phyloP scores from a whole-genome alignment of 2,888 invertebrate species.

The Eupithecia abbreviata region DNA sequence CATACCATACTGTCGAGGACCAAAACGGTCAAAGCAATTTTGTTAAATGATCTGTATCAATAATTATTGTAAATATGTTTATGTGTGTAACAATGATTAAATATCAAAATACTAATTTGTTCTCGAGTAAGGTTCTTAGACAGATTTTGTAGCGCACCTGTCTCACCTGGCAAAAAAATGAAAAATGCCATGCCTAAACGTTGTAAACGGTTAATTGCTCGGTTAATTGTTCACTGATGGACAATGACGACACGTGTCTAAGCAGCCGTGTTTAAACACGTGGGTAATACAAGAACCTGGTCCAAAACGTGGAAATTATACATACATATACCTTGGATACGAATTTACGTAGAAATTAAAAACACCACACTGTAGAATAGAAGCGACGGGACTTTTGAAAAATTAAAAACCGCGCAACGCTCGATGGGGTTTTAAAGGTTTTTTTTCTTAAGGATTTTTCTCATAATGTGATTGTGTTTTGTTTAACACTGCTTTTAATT shows the following conservation, averaged over 20 bases:
- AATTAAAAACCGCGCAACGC: too few relatives aligned
- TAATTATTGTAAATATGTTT: too few relatives aligned
- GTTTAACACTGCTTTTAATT: conserved; percentile 3
- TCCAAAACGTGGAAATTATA: neutral
- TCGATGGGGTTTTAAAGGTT: too few relatives aligned
- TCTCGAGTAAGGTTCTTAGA: neutral
- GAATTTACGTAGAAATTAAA: neutral
- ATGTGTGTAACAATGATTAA: too few relatives aligned
- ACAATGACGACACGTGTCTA: conserved; percentile 27
- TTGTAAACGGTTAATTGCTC: conserved; percentile 20
- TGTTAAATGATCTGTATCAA: neutral
- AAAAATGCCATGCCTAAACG: conserved; percentile 6
- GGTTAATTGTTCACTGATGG: conserved; percentile 27
- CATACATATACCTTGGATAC: neutral
- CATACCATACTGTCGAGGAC: too few relatives aligned
- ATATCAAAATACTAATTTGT: neutral
- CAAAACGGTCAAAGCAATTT: neutral
- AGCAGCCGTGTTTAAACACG: conserved; percentile 26
- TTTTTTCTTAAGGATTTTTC: too few relatives aligned
- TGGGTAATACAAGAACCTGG: neutral
- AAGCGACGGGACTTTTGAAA: neutral
- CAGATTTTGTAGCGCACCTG: neutral
- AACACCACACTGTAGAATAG: neutral
- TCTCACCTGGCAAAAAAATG: neutral
- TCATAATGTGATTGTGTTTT: neutral